A percentile compares a stretch with the other conserved stretches of the same genome.
Conservation (phyloP, 2,113 vertebrate genomes). For the Corythoichthys intestinalis region DNA sequence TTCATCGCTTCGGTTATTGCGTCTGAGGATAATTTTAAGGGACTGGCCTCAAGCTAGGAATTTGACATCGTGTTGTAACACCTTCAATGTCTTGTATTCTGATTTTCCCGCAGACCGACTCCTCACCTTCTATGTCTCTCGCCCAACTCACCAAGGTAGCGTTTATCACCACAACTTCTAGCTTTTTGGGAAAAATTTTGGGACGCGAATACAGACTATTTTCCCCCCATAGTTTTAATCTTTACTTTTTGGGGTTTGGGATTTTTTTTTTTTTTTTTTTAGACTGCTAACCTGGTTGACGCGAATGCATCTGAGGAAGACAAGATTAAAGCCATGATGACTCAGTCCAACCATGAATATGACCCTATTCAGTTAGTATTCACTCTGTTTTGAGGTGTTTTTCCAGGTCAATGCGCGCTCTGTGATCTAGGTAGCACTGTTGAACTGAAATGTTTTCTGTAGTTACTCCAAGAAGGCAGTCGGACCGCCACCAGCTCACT, state of each 20-base stretch:
- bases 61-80: constrained; percentile 68
- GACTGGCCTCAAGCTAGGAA: constrained; percentile 27
- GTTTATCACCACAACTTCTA: neutral
- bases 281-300: constrained; percentile 98
- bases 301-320: constrained; percentile 98
- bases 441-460: constrained; percentile 12
- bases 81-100: constrained; percentile 80
- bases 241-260: neutral
- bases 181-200: neutral
- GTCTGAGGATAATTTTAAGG: neutral
- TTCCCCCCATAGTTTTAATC: neutral
- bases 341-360: constrained; percentile 97
- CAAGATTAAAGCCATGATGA: constrained; percentile 99
- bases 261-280: constrained; percentile 38
- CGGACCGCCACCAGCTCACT: constrained; percentile 91
- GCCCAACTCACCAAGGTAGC: constrained; percentile 97
- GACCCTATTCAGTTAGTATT: constrained; percentile 94
- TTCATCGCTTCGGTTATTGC: neutral
- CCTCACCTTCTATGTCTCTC: constrained; percentile 94
- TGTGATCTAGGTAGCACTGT: neutral
- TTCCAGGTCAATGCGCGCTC: neutral
- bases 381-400: neutral
- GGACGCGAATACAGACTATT: neutral
- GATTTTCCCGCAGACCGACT: constrained; percentile 92
- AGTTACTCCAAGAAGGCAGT: constrained; percentile 97